Conservation (phyloP, 1,140 invertebrate genomes). For the Ceratina calcarata region DNA sequence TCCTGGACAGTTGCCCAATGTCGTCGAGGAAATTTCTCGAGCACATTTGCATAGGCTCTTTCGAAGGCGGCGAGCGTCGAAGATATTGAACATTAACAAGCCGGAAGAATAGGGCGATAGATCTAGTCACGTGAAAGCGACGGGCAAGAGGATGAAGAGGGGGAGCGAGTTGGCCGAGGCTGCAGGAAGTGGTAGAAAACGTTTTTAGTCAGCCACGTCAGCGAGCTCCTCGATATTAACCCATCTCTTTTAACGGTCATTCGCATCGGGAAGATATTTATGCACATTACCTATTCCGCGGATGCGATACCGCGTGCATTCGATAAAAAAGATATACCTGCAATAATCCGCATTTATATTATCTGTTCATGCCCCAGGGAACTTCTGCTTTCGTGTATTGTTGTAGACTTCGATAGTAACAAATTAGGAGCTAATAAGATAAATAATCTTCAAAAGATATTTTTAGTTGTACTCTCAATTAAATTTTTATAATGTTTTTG, state of each 20-base stretch:
- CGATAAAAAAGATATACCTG: constrained; percentile 32
- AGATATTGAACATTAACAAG: constrained; percentile 48
- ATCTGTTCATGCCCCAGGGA: too few species aligned
- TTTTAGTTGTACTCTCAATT: too few species aligned
- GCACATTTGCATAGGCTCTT: neutral
- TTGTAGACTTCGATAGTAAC: too few species aligned
- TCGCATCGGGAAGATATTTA: constrained; percentile 19
- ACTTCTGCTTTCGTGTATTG: too few species aligned
- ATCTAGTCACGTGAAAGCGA: neutral
- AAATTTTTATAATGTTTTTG: neutral
- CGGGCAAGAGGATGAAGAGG: neutral
- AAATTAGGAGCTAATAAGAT: too few species aligned
- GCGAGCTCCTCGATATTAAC: constrained; percentile 45
- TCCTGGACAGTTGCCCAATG: neutral
- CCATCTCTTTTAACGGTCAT: constrained; percentile 28
- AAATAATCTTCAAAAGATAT: too few species aligned
- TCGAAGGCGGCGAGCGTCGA: neutral
- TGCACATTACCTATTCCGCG: constrained; percentile 11
- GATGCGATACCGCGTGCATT: constrained; percentile 8
- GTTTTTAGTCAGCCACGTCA: constrained; percentile 39
- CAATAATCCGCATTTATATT: neutral
- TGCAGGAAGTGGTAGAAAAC: neutral
- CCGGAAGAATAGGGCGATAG: constrained; percentile 14
- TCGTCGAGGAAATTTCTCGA: neutral
- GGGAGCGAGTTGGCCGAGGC: neutral